A percentile compares a stretch with the other conserved stretches of the same genome.
Conservation (phyloP, 2,888 invertebrate species). For the Sarcophaga caerulescens region DNA sequence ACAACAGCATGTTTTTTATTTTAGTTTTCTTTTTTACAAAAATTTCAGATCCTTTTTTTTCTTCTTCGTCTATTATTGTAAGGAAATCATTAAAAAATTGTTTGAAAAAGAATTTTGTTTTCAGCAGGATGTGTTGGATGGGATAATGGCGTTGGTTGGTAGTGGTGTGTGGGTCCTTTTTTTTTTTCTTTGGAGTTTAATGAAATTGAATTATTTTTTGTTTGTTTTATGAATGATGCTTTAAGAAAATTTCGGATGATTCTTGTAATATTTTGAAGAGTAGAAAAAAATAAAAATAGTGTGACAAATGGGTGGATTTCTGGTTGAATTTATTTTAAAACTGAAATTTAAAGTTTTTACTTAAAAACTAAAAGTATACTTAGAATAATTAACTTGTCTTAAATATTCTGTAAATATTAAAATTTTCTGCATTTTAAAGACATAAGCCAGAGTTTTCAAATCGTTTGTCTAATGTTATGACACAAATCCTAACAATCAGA, state of each 20-base stretch:
- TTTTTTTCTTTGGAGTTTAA: conserved; percentile 24
- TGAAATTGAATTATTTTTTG: conserved; percentile 36
- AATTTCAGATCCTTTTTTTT: conserved; percentile 3
- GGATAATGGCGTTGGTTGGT: conserved; percentile 11
- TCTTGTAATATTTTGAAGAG: conserved; percentile 43
- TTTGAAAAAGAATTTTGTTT: not conserved
- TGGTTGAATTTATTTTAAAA: conserved; percentile 52
- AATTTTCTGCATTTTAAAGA: conserved; percentile 35
- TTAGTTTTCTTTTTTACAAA: not conserved
- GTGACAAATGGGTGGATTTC: conserved; percentile 68
- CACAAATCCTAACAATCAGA: too few relatives aligned
- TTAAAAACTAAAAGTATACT: not conserved
- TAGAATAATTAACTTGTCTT: not conserved
- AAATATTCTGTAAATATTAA: not conserved
- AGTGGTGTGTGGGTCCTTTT: conserved; percentile 6
- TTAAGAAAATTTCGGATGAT: conserved; percentile 20
- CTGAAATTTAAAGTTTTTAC: not conserved
- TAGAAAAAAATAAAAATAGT: conserved; percentile 17
- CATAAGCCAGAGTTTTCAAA: too few relatives aligned
- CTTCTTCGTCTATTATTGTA: not conserved
- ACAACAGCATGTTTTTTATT: conserved; percentile 46
- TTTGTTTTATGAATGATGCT: conserved; percentile 36
- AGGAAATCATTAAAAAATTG: conserved; percentile 18
- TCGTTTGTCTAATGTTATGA: too few relatives aligned
- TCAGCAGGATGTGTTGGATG: conserved; percentile 34